phyloP scores from a whole-genome alignment of 2,888 invertebrate species.

The Tenthredo notha region DNA sequence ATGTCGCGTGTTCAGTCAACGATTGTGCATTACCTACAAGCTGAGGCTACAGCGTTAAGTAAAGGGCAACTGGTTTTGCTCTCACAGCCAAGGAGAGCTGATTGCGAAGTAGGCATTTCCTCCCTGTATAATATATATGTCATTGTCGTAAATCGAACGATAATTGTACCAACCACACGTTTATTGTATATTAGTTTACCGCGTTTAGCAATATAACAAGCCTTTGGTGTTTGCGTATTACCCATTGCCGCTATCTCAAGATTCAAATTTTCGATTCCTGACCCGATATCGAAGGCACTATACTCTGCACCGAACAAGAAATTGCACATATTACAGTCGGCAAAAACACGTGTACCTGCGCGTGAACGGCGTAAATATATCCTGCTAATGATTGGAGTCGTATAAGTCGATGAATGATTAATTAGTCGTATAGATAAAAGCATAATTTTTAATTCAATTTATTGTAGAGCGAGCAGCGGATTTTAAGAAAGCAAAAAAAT shows the following conservation, averaged over 20 bases:
- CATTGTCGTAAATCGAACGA: slow-evolving; percentile 28
- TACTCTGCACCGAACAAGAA: not conserved
- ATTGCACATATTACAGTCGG: not conserved
- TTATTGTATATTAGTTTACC: not conserved
- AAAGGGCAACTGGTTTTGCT: slow-evolving; percentile 69
- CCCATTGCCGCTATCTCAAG: not conserved
- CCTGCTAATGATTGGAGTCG: slow-evolving; percentile 20
- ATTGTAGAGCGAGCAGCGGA: not conserved
- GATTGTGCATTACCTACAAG: slow-evolving; percentile 11
- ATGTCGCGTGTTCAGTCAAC: slow-evolving; percentile 18
- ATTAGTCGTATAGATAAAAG: slow-evolving; percentile 10
- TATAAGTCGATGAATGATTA: slow-evolving; percentile 22
- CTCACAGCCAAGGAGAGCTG: slow-evolving; percentile 60
- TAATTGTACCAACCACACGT: not conserved
- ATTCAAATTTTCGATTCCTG: not conserved
- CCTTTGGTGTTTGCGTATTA: not conserved
- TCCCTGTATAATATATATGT: slow-evolving; percentile 38
- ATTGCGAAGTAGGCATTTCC: slow-evolving; percentile 53
- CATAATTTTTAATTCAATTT: not conserved
- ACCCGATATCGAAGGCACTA: not conserved
- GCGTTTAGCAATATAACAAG: not conserved
- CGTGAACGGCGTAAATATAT: not conserved
- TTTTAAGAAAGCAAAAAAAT: not conserved
- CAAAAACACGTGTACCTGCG: slow-evolving; percentile 8
- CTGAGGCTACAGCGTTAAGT: slow-evolving; percentile 57